These are phyloP conservation scores for Ia io DNA, from an alignment of 2,113 vertebrate genomes.

Conservation along the genomic window DNA sequence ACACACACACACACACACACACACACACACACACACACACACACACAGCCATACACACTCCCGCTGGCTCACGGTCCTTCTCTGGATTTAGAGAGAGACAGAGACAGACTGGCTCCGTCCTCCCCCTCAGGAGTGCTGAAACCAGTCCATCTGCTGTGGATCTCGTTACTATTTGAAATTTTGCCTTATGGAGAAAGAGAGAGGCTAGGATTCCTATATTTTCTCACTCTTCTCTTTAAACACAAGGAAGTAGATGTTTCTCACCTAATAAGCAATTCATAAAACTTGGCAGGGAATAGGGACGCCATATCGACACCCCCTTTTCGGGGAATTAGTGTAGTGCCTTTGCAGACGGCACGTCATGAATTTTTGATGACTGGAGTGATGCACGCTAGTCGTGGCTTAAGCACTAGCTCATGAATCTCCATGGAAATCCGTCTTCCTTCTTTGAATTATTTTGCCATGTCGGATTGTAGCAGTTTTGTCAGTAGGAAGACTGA, in stretches of 20 bases:
- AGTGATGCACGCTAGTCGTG: accelerated
- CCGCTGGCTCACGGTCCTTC: background rate
- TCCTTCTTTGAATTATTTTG: background rate
- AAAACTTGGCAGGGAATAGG: background rate
- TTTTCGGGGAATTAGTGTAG: background rate
- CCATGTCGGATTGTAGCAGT: background rate
- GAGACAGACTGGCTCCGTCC: slow-evolving; percentile 45
- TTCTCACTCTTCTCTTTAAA: slow-evolving; percentile 13
- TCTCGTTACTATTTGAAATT: slow-evolving; percentile 48
- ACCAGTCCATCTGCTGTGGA: slow-evolving; percentile 47
- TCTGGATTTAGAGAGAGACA: slow-evolving; percentile 43
- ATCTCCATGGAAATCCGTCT: accelerated
- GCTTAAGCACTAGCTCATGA: background rate
- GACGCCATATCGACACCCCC: background rate
- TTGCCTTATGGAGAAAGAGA: background rate
- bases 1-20: background rate
- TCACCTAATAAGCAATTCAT: slow-evolving; percentile 36
- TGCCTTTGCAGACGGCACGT: background rate
- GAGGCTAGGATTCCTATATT: background rate
- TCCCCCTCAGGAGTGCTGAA: slow-evolving; percentile 58
- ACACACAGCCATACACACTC: background rate
- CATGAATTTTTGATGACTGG: background rate
- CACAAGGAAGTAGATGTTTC: background rate
- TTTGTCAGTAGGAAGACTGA: background rate
- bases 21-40: background rate